Evolutionary conservation across 2,888 invertebrate genomes (phyloP).

Genomic region (Agrilus biguttatus): DNA sequence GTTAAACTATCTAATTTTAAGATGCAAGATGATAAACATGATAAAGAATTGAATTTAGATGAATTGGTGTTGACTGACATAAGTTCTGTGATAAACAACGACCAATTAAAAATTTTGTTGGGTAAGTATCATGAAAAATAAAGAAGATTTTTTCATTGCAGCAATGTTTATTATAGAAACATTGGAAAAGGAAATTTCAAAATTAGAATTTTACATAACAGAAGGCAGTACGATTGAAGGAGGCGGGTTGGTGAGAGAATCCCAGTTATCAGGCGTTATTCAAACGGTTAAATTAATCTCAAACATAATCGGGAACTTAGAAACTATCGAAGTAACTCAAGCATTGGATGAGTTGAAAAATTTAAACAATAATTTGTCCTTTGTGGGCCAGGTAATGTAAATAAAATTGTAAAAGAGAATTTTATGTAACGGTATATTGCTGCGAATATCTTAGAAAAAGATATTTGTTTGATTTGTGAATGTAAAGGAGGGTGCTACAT

Average conservation of each 20-base stretch:
- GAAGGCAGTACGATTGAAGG: constrained; percentile 31
- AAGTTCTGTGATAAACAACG: constrained; percentile 56
- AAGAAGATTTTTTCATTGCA: not conserved
- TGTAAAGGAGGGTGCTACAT: too few species aligned
- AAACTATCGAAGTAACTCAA: constrained; percentile 74
- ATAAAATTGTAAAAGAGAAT: constrained; percentile 3
- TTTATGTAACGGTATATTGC: not conserved
- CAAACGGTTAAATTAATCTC: constrained; percentile 91
- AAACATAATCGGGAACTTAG: constrained; percentile 73
- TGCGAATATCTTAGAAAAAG: too few species aligned
- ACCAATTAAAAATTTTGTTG: constrained; percentile 70
- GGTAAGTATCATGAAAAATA: constrained; percentile 35
- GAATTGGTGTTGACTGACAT: constrained; percentile 67
- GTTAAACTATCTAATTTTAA: constrained; percentile 19
- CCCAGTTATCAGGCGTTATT: constrained; percentile 59
- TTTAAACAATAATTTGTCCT: constrained; percentile 16
- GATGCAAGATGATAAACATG: constrained; percentile 65
- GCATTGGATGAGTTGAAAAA: constrained; percentile 38
- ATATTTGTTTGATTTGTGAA: too few species aligned
- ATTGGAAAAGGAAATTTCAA: constrained; percentile 66
- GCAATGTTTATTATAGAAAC: constrained; percentile 42
- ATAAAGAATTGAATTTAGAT: constrained; percentile 59
- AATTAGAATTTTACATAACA: constrained; percentile 50
- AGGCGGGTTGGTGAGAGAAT: constrained; percentile 21
- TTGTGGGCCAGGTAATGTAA: constrained; percentile 6